A percentile compares a stretch with the other conserved stretches of the same genome.
These are phyloP conservation scores for Hirudinaria manillensis DNA, from an alignment of 2,888 invertebrate genomes.

Conservation along the genomic window DNA sequence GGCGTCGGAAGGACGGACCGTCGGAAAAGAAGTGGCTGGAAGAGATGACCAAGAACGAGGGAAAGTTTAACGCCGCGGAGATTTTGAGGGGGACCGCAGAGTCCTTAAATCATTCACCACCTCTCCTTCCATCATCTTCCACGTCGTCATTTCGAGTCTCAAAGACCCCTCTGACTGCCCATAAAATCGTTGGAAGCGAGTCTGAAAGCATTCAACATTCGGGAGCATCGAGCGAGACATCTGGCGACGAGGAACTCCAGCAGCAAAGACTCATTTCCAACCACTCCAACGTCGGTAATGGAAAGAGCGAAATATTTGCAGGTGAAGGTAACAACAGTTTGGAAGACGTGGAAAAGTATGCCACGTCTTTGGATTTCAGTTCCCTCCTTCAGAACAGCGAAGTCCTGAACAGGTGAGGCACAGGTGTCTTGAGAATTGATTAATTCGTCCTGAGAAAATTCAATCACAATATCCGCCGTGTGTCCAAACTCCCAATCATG, in stretches of 20 bases:
- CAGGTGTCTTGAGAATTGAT: too few species aligned
- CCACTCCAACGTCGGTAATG: too few species aligned
- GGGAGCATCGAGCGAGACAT: neutral
- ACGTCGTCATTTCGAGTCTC: neutral
- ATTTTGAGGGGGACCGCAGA: neutral
- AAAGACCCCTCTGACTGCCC: neutral
- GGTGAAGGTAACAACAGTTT: neutral
- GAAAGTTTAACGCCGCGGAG: neutral
- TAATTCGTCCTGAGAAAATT: too few species aligned
- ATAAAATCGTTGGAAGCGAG: neutral
- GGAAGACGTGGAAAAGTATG: neutral
- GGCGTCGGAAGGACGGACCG: neutral
- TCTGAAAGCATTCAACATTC: neutral
- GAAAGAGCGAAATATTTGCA: neutral
- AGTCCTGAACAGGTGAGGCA: neutral
- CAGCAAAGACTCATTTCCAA: neutral
- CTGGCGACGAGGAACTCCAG: neutral
- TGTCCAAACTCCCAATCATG: too few species aligned
- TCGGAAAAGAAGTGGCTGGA: slow-evolving; percentile 8
- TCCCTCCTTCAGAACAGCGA: slow-evolving; percentile 3
- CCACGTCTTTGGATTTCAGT: slow-evolving; percentile 9
- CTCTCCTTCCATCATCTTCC: neutral
- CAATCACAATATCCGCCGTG: too few species aligned
- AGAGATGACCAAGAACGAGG: neutral
- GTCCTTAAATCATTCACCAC: neutral